A percentile compares a stretch with the other conserved stretches of the same genome.
phyloP scores from a whole-genome alignment of 23 tunicate genomes.

The Ascidia mentula region DNA sequence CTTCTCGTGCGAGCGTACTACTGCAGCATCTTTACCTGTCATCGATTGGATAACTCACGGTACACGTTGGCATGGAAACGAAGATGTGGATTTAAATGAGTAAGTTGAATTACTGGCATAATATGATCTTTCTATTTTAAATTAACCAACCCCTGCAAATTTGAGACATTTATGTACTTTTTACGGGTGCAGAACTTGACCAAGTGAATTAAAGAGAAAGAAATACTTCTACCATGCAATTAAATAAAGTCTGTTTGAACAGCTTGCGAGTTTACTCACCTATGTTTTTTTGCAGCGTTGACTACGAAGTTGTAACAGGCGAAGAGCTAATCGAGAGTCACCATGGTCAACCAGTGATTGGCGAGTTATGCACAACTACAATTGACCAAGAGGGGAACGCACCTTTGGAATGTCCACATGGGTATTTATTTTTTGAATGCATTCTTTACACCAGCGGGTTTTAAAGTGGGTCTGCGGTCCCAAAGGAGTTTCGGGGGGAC shows the following conservation, averaged over 20 bases:
- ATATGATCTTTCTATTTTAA: too few relatives aligned
- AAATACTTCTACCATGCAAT: background rate
- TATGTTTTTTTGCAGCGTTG: background rate
- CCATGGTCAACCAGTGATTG: slow-evolving; percentile 5
- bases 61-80: background rate
- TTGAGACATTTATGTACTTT: background rate
- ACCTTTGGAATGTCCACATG: slow-evolving; percentile 45
- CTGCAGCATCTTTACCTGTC: slow-evolving; percentile 7
- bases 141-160: too few relatives aligned
- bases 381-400: slow-evolving; percentile 24
- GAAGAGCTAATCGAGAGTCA: slow-evolving; percentile 23
- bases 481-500: too few relatives aligned
- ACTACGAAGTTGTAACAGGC: slow-evolving; percentile 16
- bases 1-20: slow-evolving; percentile 8
- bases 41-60: slow-evolving; percentile 35
- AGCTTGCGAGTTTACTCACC: background rate
- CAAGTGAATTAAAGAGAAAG: too few relatives aligned
- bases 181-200: background rate
- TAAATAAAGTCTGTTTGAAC: too few relatives aligned
- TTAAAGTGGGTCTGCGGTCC: too few relatives aligned
- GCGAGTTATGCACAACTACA: slow-evolving; percentile 48
- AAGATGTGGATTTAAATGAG: background rate
- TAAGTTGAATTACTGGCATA: too few relatives aligned
- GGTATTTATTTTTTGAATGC: too few relatives aligned
- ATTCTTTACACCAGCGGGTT: too few relatives aligned